Conservation (phyloP, 2,797 vertebrate genomes). For the Chelidonichthys spinosus region DNA sequence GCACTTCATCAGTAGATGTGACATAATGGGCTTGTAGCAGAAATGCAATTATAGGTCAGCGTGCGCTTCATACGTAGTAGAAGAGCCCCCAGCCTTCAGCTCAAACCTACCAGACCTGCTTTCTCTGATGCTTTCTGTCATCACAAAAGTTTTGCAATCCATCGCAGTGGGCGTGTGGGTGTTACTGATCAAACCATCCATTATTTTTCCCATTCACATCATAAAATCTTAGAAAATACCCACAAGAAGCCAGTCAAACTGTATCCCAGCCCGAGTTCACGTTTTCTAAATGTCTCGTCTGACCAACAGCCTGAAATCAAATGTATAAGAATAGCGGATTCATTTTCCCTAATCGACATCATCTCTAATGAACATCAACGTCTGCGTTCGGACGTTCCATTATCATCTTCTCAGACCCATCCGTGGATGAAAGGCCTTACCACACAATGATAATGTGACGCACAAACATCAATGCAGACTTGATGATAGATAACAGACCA, state of each 20-base stretch:
- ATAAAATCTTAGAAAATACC: not conserved
- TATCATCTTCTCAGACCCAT: not conserved
- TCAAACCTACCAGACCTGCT: not conserved
- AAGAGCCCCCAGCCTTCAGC: not conserved
- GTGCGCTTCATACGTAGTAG: slow-evolving; percentile 14
- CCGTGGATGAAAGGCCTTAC: not conserved
- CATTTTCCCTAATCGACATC: not conserved
- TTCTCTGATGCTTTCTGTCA: not conserved
- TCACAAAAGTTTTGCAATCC: not conserved
- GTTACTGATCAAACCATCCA: not conserved
- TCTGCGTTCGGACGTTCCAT: not conserved
- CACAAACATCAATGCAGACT: not conserved
- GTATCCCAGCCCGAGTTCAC: not conserved
- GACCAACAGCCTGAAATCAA: not conserved
- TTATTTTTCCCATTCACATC: not conserved
- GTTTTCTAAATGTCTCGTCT: not conserved
- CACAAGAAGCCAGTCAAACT: too few relatives aligned
- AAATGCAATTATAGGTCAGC: slow-evolving; percentile 17
- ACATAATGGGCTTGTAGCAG: slow-evolving; percentile 30
- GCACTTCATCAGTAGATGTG: slow-evolving; percentile 29
- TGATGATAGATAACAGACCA: slow-evolving; percentile 10
- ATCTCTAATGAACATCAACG: not conserved
- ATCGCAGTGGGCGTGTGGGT: not conserved
- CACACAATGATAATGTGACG: not conserved
- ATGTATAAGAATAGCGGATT: not conserved